These are phyloP conservation scores for Coronaproctus castanopsis DNA, from an alignment of 2,888 invertebrate species.

Conservation along the genomic window DNA sequence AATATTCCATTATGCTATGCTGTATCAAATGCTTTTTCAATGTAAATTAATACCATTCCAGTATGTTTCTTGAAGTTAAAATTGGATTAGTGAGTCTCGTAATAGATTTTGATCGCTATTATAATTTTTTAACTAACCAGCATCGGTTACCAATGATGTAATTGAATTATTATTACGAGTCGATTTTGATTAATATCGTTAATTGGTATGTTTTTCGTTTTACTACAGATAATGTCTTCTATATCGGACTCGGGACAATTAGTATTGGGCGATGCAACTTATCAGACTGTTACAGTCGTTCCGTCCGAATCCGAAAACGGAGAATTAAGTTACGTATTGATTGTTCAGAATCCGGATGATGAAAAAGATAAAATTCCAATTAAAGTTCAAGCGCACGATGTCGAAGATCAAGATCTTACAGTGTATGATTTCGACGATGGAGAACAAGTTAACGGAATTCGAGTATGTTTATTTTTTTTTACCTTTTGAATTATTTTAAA, in stretches of 20 bases:
- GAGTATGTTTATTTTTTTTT: slow-evolving; percentile 19
- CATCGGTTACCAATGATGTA: too few species aligned
- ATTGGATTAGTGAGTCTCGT: too few species aligned
- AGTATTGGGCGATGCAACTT: slow-evolving; percentile 30
- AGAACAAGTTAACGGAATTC: slow-evolving; percentile 29
- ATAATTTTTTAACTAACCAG: too few species aligned
- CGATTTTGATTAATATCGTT: too few species aligned
- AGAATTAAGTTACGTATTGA: slow-evolving; percentile 71
- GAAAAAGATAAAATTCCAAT: slow-evolving; percentile 29
- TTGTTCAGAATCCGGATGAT: slow-evolving; percentile 52
- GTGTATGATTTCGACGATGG: slow-evolving; percentile 58
- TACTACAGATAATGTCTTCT: neutral
- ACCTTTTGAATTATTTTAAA: neutral
- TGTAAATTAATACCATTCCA: too few species aligned
- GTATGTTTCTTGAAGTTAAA: too few species aligned
- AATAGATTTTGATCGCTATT: too few species aligned
- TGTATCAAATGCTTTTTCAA: too few species aligned
- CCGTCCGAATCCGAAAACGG: slow-evolving; percentile 54
- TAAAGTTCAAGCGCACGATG: slow-evolving; percentile 28
- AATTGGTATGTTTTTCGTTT: too few species aligned
- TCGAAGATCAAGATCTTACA: slow-evolving; percentile 33
- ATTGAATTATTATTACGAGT: too few species aligned
- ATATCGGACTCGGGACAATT: slow-evolving; percentile 5
- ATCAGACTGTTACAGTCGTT: slow-evolving; percentile 64
- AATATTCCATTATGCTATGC: too few species aligned